Percentiles rank a stretch among this genome's conserved stretches.
Evolutionary conservation across 1,140 invertebrate species (phyloP).

Genomic region (Scaptodrosophila lebanonensis): DNA sequence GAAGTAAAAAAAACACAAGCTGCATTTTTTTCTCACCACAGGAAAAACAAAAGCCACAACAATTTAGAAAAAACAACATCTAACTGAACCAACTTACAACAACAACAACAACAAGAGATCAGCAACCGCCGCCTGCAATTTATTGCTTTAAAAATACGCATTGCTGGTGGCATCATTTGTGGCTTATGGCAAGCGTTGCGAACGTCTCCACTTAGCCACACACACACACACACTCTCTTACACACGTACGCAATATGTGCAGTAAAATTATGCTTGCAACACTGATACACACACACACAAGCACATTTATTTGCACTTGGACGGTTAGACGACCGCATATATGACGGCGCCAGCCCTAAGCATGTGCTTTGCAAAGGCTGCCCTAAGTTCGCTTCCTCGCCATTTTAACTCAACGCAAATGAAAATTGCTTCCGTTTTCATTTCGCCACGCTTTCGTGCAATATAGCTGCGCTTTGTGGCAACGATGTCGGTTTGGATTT

Average conservation of each 20-base stretch:
- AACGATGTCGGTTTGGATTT: constrained; percentile 21
- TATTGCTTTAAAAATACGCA: constrained; percentile 61
- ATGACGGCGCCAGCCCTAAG: neutral
- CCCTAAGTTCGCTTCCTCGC: constrained; percentile 30
- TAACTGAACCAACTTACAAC: constrained; percentile 4
- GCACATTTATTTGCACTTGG: too few species aligned
- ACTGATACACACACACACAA: too few species aligned
- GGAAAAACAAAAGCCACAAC: neutral
- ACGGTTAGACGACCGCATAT: too few species aligned
- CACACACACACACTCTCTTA: constrained; percentile 13
- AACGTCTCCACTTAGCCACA: constrained; percentile 15
- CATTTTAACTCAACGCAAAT: constrained; percentile 66
- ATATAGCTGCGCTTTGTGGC: neutral
- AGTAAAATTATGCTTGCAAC: constrained; percentile 65
- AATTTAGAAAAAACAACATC: constrained; percentile 14
- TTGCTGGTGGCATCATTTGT: constrained; percentile 50
- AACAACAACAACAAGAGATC: constrained; percentile 14
- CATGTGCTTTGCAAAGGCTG: constrained; percentile 2
- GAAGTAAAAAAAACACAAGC: constrained; percentile 18
- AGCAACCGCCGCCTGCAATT: constrained; percentile 37
- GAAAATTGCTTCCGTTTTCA: constrained; percentile 72
- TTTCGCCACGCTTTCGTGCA: constrained; percentile 38
- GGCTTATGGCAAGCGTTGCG: constrained; percentile 22
- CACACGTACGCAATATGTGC: constrained; percentile 41
- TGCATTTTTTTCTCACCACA: too few species aligned